Evolutionary conservation across 2,797 vertebrate genomes (phyloP).

Genomic region (Peromyscus melanophrys): DNA sequence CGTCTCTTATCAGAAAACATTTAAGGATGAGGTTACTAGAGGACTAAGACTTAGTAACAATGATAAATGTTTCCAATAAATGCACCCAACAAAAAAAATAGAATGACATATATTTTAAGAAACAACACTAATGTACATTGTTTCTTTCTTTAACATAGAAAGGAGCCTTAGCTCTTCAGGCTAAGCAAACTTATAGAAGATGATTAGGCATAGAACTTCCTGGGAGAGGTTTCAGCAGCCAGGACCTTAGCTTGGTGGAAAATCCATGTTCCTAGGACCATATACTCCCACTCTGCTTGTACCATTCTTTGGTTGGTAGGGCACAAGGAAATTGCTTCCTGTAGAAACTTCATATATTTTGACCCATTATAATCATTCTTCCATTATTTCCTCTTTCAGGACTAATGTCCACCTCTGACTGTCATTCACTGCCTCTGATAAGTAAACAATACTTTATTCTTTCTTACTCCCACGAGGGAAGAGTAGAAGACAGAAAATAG

Average conservation of each 20-base stretch:
- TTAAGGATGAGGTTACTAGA: slow-evolving; percentile 6
- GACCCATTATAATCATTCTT: background rate
- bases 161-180: background rate
- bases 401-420: background rate
- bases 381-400: background rate
- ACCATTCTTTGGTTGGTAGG: background rate
- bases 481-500: background rate
- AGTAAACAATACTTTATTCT: slow-evolving; percentile 22
- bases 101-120: slow-evolving; percentile 36
- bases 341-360: background rate
- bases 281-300: accelerated
- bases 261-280: background rate
- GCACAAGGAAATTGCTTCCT: background rate
- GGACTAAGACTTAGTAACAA: slow-evolving; percentile 8
- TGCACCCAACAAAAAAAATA: background rate
- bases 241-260: background rate
- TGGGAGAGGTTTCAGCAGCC: background rate
- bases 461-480: background rate
- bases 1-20: background rate
- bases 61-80: slow-evolving; percentile 25
- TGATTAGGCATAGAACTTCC: background rate
- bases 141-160: background rate
- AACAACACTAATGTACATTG: slow-evolving; percentile 37
- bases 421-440: background rate
- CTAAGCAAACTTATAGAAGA: background rate